Conservation (phyloP, 2,888 invertebrate genomes). For the Alsophila aescularia region DNA sequence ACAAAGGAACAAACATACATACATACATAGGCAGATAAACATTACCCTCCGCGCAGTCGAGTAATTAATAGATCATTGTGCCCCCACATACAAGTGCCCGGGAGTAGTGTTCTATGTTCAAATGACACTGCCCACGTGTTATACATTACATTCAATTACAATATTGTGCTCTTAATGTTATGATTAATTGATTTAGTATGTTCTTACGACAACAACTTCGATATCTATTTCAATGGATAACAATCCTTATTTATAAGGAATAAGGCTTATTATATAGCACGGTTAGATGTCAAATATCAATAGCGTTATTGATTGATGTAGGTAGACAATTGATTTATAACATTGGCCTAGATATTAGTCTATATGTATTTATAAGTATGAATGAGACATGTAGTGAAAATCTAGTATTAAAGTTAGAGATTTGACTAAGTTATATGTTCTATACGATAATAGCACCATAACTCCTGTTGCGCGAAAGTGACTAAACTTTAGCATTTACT, state of each 20-base stretch:
- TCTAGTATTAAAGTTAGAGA: too few species aligned
- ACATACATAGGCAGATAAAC: too few species aligned
- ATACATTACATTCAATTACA: slow-evolving; percentile 42
- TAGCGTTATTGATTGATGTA: slow-evolving; percentile 1
- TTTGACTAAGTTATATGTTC: too few species aligned
- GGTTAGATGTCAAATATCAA: background rate
- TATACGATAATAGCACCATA: too few species aligned
- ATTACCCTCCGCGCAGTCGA: too few species aligned
- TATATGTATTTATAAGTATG: background rate
- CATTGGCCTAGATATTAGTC: slow-evolving; percentile 10
- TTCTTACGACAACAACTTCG: slow-evolving; percentile 26
- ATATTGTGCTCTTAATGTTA: slow-evolving; percentile 38
- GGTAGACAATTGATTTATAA: background rate
- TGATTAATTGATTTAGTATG: slow-evolving; percentile 51
- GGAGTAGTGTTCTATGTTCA: too few species aligned
- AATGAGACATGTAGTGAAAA: too few species aligned
- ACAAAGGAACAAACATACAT: too few species aligned
- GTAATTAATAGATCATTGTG: too few species aligned
- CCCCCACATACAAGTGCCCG: too few species aligned
- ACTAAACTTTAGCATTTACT: too few species aligned
- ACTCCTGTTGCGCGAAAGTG: too few species aligned
- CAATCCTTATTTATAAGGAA: background rate
- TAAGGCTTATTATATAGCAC: background rate
- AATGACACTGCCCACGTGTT: slow-evolving; percentile 45
- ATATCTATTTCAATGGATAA: background rate